Percentiles rank a stretch among this genome's conserved stretches.
These are phyloP conservation scores for Conops quadrifasciatus DNA, from an alignment of 2,888 invertebrate genomes.

Conservation along the genomic window DNA sequence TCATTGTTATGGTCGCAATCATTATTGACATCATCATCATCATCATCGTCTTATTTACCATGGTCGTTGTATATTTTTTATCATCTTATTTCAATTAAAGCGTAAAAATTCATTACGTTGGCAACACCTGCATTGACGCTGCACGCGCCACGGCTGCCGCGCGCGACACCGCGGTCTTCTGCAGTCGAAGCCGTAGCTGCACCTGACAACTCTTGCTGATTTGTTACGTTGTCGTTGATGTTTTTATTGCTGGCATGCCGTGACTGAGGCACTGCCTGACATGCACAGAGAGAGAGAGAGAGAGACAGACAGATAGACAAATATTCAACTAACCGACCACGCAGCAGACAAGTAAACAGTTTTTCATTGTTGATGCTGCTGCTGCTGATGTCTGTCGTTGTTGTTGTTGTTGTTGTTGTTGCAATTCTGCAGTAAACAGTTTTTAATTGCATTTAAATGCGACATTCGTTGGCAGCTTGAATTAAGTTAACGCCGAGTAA, in stretches of 20 bases:
- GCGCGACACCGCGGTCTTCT: neutral
- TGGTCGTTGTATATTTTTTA: neutral
- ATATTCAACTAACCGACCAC: neutral
- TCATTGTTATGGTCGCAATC: neutral
- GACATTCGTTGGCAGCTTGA: constrained; percentile 63
- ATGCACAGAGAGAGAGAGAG: too few relatives aligned
- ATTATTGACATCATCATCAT: neutral
- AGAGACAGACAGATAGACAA: neutral
- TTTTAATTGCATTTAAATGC: constrained; percentile 64
- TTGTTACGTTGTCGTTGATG: constrained; percentile 30
- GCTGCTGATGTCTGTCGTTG: neutral
- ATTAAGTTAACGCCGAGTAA: constrained; percentile 62
- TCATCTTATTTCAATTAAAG: neutral
- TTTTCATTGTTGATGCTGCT: constrained; percentile 6
- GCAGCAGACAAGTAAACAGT: neutral
- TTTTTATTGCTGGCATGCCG: constrained; percentile 21
- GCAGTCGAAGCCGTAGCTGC: constrained; percentile 5
- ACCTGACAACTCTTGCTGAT: constrained; percentile 25
- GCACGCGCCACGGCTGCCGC: neutral
- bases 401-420: neutral
- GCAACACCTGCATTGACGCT: constrained; percentile 14
- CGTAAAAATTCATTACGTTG: neutral
- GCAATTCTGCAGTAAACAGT: constrained; percentile 39
- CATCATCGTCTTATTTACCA: neutral
- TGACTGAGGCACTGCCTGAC: neutral